These are phyloP conservation scores for Cryptus viduatorius DNA, from an alignment of 2,888 invertebrate species.

Conservation along the genomic window DNA sequence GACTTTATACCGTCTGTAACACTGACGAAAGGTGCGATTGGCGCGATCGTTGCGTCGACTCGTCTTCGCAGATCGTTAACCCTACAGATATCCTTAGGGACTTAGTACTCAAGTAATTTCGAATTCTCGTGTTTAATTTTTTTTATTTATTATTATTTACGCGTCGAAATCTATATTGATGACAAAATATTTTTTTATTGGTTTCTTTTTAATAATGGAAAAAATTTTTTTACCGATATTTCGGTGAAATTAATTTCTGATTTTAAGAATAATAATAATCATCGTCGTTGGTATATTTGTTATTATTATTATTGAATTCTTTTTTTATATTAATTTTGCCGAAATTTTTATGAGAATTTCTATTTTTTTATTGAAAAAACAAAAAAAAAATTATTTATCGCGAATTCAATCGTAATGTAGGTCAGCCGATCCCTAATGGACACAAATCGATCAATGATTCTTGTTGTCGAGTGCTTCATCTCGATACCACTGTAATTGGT, in stretches of 20 bases:
- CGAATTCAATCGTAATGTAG: too few species aligned
- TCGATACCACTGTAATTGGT: conserved; percentile 44
- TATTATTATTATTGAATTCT: too few species aligned
- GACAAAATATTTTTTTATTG: neutral
- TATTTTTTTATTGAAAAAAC: too few species aligned
- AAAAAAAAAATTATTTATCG: too few species aligned
- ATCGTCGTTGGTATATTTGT: too few species aligned
- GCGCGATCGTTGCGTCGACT: neutral
- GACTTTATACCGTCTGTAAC: conserved; percentile 15
- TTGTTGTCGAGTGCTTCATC: neutral
- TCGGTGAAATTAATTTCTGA: too few species aligned
- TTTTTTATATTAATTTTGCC: too few species aligned
- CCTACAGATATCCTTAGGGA: neutral
- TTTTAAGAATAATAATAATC: too few species aligned
- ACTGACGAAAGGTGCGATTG: neutral
- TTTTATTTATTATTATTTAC: neutral
- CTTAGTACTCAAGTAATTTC: neutral
- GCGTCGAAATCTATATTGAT: neutral
- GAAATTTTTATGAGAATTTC: too few species aligned
- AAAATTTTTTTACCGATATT: too few species aligned
- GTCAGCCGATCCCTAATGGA: too few species aligned
- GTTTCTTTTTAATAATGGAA: neutral
- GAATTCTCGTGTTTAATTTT: neutral
- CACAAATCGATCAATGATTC: too few species aligned
- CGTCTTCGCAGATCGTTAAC: neutral